phyloP scores from a whole-genome alignment of 2,113 vertebrate genomes.

The Mus pahari region DNA sequence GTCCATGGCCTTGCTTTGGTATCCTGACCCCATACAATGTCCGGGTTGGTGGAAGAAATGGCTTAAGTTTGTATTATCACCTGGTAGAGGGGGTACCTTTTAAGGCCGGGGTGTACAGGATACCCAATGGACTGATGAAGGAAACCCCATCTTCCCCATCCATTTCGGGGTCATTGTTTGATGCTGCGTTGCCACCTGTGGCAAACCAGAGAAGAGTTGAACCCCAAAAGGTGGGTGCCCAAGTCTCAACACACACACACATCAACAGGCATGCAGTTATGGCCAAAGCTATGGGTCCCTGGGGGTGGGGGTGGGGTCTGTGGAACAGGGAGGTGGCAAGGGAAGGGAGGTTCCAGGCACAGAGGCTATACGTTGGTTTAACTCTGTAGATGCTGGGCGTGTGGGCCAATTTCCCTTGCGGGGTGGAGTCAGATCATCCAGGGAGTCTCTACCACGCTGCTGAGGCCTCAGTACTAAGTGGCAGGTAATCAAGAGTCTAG shows the following conservation, averaged over 20 bases:
- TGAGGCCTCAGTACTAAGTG: background rate
- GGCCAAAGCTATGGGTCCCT: background rate
- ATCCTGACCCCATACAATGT: background rate
- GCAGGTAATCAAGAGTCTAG: background rate
- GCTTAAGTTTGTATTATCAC: background rate
- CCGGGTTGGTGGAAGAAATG: background rate
- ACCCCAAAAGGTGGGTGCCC: conserved; percentile 62
- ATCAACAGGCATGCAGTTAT: conserved; percentile 6
- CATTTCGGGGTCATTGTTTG: conserved; percentile 91
- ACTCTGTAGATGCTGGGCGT: background rate
- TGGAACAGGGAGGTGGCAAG: background rate
- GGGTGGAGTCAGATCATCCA: background rate
- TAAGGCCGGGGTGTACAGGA: conserved; percentile 92
- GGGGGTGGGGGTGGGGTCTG: background rate
- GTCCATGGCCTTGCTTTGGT: background rate
- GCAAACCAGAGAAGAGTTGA: conserved; percentile 86
- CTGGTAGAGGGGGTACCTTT: conserved; percentile 91
- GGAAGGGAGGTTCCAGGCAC: conserved; percentile 74
- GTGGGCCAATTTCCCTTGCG: background rate
- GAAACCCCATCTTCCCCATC: conserved; percentile 97
- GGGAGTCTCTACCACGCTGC: background rate
- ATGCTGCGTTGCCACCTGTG: conserved; percentile 93
- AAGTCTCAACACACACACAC: conserved; percentile 8
- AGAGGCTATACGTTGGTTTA: background rate
- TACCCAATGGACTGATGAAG: conserved; percentile 93